Base-by-base conservation (phyloP, 1,140 invertebrate species). In the Elymnias hypermnestra region DNA sequence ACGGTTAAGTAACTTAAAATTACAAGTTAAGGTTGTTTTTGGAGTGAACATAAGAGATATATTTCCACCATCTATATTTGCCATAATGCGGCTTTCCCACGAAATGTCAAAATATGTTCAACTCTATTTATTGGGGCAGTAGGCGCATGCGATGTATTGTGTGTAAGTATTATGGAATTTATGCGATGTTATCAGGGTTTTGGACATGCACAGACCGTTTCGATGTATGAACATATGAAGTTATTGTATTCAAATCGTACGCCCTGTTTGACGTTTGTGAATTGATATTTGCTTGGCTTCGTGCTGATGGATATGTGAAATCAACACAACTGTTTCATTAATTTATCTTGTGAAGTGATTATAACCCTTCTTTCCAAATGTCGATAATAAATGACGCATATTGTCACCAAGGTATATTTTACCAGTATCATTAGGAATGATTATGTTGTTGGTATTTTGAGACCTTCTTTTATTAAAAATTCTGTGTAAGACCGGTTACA, bases 191-290 rank as follows among this genome's bases (percentile, higher is more conserved):
- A 81, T 81, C 76, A 58, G 47, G 13, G 33, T 61, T 60, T 65
- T 43, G 52, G 52, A 64, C 58, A 52, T 46, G 43, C 36, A 49
- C 37, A 57, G 43, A 63, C 56, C 51, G 56, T 61, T 68, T 59
- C 41, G 53, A 41, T 41, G 42, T 42, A 41, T 26, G 47, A 41
- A 37, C 22, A 51, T 55, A 70, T 77, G 47, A 41, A 37, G 26
- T 53, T 55, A 70, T 77, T 81, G 76, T 81, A 77, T 81, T 81
- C 64, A 72, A 81, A 73, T 75, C 46, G 29, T 46, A 50, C 60
- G 56, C 61, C 57, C 61, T 52, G 28, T 41, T 41, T 31, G 23
- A 39, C 22, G 28, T 53, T 53, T 35, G 19, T 36, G 25, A 46
- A 38, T 28, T 28, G 18, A 23, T 45, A 36, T 18, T 45, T 36